These are phyloP conservation scores for Pteronotus mesoamericanus DNA, from an alignment of 2,797 vertebrate genomes.

Conservation along the genomic window DNA sequence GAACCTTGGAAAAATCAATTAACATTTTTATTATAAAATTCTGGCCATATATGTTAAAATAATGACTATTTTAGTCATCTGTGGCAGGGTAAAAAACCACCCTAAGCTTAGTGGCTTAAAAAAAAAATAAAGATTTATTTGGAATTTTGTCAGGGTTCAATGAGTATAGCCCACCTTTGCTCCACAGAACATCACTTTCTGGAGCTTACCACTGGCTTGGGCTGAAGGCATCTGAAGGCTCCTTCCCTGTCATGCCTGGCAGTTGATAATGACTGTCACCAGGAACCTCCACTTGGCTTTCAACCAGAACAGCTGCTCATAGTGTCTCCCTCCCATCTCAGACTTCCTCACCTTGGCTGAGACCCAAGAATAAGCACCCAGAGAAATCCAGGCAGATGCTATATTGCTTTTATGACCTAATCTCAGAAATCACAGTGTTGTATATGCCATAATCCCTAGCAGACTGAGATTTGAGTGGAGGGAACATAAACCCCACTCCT, in stretches of 20 bases:
- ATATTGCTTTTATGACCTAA: background rate
- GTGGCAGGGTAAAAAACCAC: background rate
- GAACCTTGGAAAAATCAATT: background rate
- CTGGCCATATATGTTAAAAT: background rate
- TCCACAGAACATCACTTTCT: background rate
- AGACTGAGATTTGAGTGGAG: background rate
- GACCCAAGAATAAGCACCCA: background rate
- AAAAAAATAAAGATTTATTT: background rate
- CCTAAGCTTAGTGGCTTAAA: background rate
- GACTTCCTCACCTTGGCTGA: background rate
- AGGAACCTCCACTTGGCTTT: background rate
- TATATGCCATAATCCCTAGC: background rate
- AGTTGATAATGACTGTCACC: background rate
- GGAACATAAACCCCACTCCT: background rate
- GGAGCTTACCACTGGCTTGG: background rate
- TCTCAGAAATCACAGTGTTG: background rate
- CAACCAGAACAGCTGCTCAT: background rate
- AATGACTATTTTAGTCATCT: background rate
- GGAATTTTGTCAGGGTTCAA: background rate
- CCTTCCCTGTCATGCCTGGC: background rate
- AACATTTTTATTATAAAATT: background rate
- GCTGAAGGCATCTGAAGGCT: background rate
- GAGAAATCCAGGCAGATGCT: background rate
- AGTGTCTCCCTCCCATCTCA: background rate
- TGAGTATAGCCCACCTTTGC: background rate